Conservation (phyloP, 2,888 invertebrate species). For the Plutella xylostella region DNA sequence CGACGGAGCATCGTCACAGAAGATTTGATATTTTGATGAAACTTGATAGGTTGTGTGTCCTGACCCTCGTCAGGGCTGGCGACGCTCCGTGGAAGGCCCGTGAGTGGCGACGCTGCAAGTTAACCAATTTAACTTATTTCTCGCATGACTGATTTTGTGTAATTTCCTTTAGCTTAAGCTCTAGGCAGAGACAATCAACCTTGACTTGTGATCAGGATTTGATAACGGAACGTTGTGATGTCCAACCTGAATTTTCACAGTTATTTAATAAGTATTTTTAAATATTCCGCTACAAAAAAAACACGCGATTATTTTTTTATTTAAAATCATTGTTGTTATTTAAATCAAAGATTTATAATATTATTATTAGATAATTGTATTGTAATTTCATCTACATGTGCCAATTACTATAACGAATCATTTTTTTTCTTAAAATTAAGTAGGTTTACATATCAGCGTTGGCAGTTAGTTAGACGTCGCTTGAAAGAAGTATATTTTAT, state of each 20-base stretch:
- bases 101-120: neutral
- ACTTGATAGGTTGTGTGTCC: no score
- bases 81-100: no score
- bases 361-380: neutral
- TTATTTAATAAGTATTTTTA: neutral
- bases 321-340: neutral
- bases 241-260: neutral
- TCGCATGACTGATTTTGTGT: constrained; percentile 4
- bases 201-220: neutral
- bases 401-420: constrained; percentile 1
- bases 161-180: neutral
- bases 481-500: constrained; percentile 32
- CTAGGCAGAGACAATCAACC: neutral
- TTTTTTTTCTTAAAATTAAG: constrained; percentile 1
- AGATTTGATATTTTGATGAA: no score
- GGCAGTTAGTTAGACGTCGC: constrained; percentile 12
- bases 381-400: neutral
- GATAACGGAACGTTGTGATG: neutral
- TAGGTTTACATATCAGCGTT: constrained; percentile 4
- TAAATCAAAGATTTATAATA: neutral
- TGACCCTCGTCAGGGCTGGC: no score
- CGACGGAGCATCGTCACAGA: no score
- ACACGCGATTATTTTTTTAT: neutral
- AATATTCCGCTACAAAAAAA: neutral
- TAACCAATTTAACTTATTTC: neutral